Conservation (phyloP, 1,140 invertebrate species). For the Ganaspis sp. region DNA sequence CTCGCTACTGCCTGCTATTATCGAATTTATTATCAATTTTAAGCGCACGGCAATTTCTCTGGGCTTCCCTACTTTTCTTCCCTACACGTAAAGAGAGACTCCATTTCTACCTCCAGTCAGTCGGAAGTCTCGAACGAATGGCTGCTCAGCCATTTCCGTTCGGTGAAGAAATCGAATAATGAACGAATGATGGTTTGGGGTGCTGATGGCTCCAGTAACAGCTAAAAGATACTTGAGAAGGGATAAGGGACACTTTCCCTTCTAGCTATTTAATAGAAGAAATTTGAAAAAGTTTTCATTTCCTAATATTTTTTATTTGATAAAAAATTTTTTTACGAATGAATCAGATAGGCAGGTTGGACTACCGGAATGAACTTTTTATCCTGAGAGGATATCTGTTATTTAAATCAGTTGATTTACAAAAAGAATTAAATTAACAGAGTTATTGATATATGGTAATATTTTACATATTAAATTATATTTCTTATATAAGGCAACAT, state of each 20-base stretch:
- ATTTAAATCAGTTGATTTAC: too few relatives aligned
- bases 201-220: conserved; percentile 49
- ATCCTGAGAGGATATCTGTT: too few relatives aligned
- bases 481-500: too few relatives aligned
- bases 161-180: conserved; percentile 68
- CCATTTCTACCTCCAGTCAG: conserved; percentile 71
- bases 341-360: too few relatives aligned
- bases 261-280: conserved; percentile 46
- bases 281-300: background rate
- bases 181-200: conserved; percentile 57
- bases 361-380: too few relatives aligned
- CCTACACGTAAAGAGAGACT: conserved; percentile 59
- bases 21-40: conserved; percentile 77
- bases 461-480: too few relatives aligned
- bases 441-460: too few relatives aligned
- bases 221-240: conserved; percentile 57
- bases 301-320: background rate
- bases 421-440: too few relatives aligned
- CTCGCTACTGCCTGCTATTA: conserved; percentile 54
- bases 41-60: conserved; percentile 70
- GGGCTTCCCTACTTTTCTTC: conserved; percentile 45
- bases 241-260: conserved; percentile 55
- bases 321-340: background rate
- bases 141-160: conserved; percentile 75
- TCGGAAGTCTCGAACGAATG: conserved; percentile 74